Evolutionary conservation across 1,140 invertebrate genomes (phyloP), one percentile per base, ranked within the genome.

Genomic region (Micrasema longulum): DNA sequence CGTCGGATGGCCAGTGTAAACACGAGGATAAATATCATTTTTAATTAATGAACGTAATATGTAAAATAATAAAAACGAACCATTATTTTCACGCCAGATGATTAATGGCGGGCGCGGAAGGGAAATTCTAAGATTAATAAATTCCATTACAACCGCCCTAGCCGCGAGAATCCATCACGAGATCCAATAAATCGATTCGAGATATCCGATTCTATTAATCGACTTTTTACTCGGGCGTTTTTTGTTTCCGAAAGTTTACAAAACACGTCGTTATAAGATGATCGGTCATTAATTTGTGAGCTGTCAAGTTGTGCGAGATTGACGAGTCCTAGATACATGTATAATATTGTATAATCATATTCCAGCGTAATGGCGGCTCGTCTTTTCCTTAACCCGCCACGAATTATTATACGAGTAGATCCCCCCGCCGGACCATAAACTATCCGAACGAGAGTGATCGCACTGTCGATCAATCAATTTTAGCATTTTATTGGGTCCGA

Each of bases 201-300:
- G 11, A 18, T 31, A 38, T 48, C 11, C 26, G 12, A 20, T 47
- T 47, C 26, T 45, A 47, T 45, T 47, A 45, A 64, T 48, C 18
- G 26, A 31, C 12, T 47, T 26, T 64, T 64, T 47, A 45, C 14
- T 64, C 41, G 41, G 43, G 18, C 9, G 11, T 43, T 64, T 64
- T 26, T 64, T n/a, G 57, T 11, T 47, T 45, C 16, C 6, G 47
- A 16, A 48, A 47, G 41, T 64, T 45, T 26, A 45, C 41, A 31
- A 45, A 64, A 64, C 60, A 47, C 60, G 22, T 23, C 38, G 38
- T 47, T 47, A 63, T 12, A 23, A 64, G 60, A 47, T 45, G 60
- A 64, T 64, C 26, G 60, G 43, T n/a, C 41, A 64, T 64, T 47
- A 64, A 47, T 47, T 64, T 47, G 60, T 14, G 60, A 47, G 60